Evolutionary conservation across 2,113 vertebrate species (phyloP), one percentile per base, ranked within the genome.

Genomic region (Colius striatus): DNA sequence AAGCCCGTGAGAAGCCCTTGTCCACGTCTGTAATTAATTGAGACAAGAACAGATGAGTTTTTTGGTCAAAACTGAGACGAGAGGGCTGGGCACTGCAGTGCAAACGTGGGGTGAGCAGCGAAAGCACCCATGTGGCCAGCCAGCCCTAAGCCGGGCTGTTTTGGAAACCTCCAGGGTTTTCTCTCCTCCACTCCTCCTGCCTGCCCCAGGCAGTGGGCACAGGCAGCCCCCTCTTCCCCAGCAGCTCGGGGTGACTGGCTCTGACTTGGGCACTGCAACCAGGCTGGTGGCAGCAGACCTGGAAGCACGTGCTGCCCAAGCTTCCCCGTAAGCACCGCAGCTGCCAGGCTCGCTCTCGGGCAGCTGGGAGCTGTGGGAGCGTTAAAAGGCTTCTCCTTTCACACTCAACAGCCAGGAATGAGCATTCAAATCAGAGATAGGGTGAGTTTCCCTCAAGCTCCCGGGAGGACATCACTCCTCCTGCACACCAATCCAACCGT

Each of bases 11-110:
- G 61, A 62, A 63, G 29, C 22, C 26, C 9, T 62, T 67, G 55
- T 20, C 27, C 9, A 4, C 26, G 6, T 51, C 45, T 66, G 18
- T 34, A 71, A n/a, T 16, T 47, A 38, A 70, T 11, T 0, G 0
- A 71, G 32, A 78, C 1, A 4, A 60, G 45, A 65, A 68, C 16
- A 63, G 27, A 34, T 78, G 3, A 17, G 1, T 47, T 76, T 43
- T 85, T 85, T 7, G 0, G 47, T 66, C 47, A 72, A 85, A 90
- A 50, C n/a, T 41, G 50, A 87, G 27, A 16, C 27, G 25, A 45
- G 17, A 65, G 16, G 27, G 15, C 54, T 29, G n/a, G 30, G 7
- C 9, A 7, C 66, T 76, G 57, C 82, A 62, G 29, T 55, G 25
- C 14, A 27, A 82, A 36, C 2, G 1, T 1, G 2, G 14, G 13